Evolutionary conservation across 2,888 invertebrate genomes (phyloP).

Genomic region (Branchellion lobata): DNA sequence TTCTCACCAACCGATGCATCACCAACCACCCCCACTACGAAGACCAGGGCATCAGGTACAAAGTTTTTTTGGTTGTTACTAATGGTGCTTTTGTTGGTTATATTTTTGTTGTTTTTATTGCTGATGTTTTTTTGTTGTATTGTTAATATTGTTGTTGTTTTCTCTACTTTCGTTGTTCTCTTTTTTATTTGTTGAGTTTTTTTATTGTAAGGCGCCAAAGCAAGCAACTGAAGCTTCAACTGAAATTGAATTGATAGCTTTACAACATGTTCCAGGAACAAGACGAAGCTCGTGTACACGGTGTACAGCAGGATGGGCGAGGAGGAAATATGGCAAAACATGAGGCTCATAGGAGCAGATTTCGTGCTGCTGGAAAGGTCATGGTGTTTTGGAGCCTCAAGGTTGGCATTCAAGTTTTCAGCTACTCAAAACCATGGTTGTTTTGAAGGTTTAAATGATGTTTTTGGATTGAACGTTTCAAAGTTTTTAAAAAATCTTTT

Average conservation of each 20-base stretch:
- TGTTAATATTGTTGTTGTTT: not conserved
- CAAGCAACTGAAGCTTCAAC: too few species aligned
- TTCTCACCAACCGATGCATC: constrained; percentile 18
- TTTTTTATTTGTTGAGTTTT: too few species aligned
- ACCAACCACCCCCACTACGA: constrained; percentile 42
- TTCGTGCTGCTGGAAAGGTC: constrained; percentile 22
- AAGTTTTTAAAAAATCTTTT: not conserved
- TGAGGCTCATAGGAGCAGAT: constrained; percentile 6
- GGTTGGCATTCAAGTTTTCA: not conserved
- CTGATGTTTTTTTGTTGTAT: not conserved
- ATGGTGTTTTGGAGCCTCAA: constrained; percentile 35
- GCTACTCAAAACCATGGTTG: not conserved
- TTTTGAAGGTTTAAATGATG: not conserved
- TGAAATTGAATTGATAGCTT: too few species aligned
- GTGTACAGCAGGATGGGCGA: constrained; percentile 25
- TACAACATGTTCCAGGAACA: not conserved
- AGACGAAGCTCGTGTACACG: constrained; percentile 29
- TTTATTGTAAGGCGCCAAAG: too few species aligned
- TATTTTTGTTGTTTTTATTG: not conserved
- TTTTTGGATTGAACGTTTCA: not conserved
- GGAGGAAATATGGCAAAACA: constrained; percentile 19
- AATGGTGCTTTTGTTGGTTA: not conserved
- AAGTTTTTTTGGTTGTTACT: too few species aligned
- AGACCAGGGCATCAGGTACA: constrained; percentile 25
- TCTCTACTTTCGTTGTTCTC: not conserved